Conservation (phyloP, 2,888 invertebrate genomes). For the Kuschelorhynchus macadamiae region DNA sequence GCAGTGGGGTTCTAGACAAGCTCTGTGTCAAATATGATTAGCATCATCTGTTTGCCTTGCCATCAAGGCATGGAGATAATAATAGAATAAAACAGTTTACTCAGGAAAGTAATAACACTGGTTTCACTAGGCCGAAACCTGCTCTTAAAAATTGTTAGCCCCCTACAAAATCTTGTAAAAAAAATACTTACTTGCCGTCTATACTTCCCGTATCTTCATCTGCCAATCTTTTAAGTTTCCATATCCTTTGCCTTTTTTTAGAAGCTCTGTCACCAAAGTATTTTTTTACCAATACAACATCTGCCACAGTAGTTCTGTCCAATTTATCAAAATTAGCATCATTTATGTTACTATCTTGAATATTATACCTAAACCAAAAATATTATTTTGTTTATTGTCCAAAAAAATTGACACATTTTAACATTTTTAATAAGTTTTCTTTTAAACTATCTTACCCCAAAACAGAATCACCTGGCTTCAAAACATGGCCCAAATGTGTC, state of each 20-base stretch:
- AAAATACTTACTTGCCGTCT: conserved; percentile 71
- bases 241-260: conserved; percentile 82
- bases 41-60: no score
- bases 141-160: no score
- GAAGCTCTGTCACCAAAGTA: conserved; percentile 81
- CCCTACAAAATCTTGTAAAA: no score
- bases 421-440: no score
- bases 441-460: conserved; percentile 78
- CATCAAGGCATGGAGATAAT: no score
- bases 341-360: conserved; percentile 93
- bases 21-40: no score
- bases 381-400: neutral
- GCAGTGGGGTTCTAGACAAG: no score
- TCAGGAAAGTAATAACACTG: no score
- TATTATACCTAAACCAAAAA: conserved; percentile 81
- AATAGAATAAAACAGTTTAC: no score
- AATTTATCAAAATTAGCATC: conserved; percentile 90
- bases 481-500: conserved; percentile 94
- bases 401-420: no score
- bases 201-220: conserved; percentile 77
- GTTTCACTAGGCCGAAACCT: no score
- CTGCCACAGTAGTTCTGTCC: conserved; percentile 79
- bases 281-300: conserved; percentile 96
- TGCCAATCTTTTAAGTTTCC: conserved; percentile 93
- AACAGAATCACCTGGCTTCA: conserved; percentile 94